Conservation (phyloP, 2,888 invertebrate species). For the Axea sp. region DNA sequence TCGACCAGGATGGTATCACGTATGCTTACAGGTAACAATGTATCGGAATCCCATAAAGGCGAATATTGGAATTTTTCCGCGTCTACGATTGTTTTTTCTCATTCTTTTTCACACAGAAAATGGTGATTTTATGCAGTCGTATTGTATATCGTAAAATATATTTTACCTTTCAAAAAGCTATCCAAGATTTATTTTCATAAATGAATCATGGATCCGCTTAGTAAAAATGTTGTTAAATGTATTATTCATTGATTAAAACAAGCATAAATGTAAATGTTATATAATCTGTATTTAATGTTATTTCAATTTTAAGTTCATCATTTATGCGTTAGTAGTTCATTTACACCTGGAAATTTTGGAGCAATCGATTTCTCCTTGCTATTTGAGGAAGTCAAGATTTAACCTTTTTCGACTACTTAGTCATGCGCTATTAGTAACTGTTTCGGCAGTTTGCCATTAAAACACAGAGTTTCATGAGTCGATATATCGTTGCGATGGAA, state of each 20-base stretch:
- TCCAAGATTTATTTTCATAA: background rate
- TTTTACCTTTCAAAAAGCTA: conserved; percentile 2
- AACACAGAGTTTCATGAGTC: conserved; percentile 59
- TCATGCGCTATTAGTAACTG: conserved; percentile 64
- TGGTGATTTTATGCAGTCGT: conserved; percentile 59
- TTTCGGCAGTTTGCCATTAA: conserved; percentile 59
- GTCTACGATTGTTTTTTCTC: conserved; percentile 46
- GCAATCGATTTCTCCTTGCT: conserved; percentile 74
- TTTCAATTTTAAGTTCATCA: background rate
- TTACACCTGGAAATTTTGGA: conserved; percentile 55
- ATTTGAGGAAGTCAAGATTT: too few species aligned
- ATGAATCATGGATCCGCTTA: background rate
- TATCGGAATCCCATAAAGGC: conserved; percentile 57
- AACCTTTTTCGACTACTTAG: conserved; percentile 51
- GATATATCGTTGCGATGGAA: conserved; percentile 73
- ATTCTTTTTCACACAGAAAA: conserved; percentile 35
- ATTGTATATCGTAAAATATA: conserved; percentile 11
- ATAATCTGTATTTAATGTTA: too few species aligned
- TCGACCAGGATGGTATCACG: conserved; percentile 83
- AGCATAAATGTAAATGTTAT: too few species aligned
- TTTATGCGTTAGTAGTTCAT: conserved; percentile 27
- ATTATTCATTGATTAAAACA: too few species aligned
- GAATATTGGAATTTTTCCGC: conserved; percentile 55
- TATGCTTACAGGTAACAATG: conserved; percentile 89
- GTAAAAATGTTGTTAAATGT: too few species aligned